Conservation (phyloP, 2,797 vertebrate species). For the Menidia menidia region DNA sequence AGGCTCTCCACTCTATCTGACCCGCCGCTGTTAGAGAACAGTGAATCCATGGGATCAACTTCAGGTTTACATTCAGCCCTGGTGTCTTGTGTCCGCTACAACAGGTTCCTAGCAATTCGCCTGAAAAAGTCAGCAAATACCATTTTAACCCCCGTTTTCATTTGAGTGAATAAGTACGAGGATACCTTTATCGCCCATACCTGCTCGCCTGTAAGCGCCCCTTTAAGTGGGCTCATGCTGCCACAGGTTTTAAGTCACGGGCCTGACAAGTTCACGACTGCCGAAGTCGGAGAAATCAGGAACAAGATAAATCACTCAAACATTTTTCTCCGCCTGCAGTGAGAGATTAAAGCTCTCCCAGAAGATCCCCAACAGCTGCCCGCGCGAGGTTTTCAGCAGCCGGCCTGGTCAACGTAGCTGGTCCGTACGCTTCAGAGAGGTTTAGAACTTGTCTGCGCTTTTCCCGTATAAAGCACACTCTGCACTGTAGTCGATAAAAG, state of each 20-base stretch:
- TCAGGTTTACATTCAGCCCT: conserved; percentile 36
- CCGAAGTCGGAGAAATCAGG: conserved; percentile 32
- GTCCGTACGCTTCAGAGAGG: conserved; percentile 1
- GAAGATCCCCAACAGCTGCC: conserved; percentile 42
- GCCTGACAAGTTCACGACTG: conserved; percentile 40
- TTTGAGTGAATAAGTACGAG: conserved; percentile 26
- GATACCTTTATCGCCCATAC: conserved; percentile 20
- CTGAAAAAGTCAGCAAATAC: conserved; percentile 27
- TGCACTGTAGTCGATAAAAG: conserved; percentile 11
- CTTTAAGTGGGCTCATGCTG: conserved; percentile 21
- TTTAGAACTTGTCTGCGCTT: conserved; percentile 15
- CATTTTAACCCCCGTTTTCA: conserved; percentile 5
- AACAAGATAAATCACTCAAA: conserved; percentile 39
- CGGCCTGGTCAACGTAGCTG: conserved; percentile 8
- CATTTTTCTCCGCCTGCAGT: conserved; percentile 37
- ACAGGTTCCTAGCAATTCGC: conserved; percentile 9
- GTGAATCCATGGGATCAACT: conserved; percentile 38
- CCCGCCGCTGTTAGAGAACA: conserved; percentile 36
- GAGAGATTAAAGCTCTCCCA: conserved; percentile 37
- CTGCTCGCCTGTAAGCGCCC: conserved; percentile 20
- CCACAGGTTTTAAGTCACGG: conserved; percentile 20
- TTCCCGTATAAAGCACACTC: conserved; percentile 9
- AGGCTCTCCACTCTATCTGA: conserved; percentile 35
- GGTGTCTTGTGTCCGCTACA: conserved; percentile 18
- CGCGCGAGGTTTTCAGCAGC: conserved; percentile 28